These are phyloP conservation scores for Hemicordylus capensis DNA, from an alignment of 2,113 vertebrate species.

Conservation along the genomic window DNA sequence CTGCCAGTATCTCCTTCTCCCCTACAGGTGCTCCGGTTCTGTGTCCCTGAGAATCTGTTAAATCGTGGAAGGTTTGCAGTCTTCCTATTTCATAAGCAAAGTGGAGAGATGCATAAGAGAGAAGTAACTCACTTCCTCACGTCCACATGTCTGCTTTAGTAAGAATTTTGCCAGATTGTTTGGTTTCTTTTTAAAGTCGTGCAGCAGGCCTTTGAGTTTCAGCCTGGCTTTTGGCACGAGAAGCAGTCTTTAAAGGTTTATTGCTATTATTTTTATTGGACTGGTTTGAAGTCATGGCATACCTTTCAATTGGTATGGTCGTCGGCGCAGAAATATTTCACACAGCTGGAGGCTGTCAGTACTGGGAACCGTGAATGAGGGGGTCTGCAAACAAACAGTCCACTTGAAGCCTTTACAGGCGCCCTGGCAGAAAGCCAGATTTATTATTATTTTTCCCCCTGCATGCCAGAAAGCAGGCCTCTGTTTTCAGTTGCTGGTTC, in stretches of 20 bases:
- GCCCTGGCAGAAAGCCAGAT: neutral
- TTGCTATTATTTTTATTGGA: slow-evolving; percentile 28
- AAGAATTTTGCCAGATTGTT: neutral
- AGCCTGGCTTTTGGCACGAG: slow-evolving; percentile 1
- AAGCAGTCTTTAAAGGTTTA: slow-evolving; percentile 18
- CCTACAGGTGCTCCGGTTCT: too few species aligned
- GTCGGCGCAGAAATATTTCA: slow-evolving; percentile 15
- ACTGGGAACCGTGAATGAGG: slow-evolving; percentile 1
- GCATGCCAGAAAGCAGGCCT: slow-evolving; percentile 18
- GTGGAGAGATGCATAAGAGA: neutral
- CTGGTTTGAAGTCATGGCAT: slow-evolving; percentile 29
- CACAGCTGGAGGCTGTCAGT: slow-evolving; percentile 27
- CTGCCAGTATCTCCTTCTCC: too few species aligned
- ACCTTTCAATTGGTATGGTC: slow-evolving; percentile 23
- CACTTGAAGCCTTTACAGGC: slow-evolving; percentile 11
- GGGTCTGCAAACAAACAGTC: slow-evolving; percentile 6
- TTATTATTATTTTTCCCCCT: slow-evolving; percentile 4
- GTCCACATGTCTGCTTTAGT: neutral
- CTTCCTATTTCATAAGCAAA: neutral
- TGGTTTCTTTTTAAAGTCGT: neutral
- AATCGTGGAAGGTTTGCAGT: too few species aligned
- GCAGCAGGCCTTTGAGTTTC: neutral
- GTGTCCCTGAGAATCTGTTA: too few species aligned
- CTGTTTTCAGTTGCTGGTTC: slow-evolving; percentile 3
- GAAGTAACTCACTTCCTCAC: neutral